These are phyloP conservation scores for Mus spretus DNA, from an alignment of 2,797 vertebrate genomes.

Conservation along the genomic window DNA sequence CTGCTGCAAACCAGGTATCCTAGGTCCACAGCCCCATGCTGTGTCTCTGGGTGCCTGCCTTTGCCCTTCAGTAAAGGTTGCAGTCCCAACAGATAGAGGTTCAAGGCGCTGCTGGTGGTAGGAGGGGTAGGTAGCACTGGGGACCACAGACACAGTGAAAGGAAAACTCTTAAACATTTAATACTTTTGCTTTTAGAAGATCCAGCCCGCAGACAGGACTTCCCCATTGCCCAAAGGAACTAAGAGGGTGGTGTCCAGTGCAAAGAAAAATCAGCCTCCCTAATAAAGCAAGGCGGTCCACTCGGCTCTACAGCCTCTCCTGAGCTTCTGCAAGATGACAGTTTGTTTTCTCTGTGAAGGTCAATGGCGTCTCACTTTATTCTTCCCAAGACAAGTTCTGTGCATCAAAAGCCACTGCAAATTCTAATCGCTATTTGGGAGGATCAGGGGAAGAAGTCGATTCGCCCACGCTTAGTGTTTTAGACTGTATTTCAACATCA, in stretches of 20 bases:
- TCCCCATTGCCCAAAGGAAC: background rate
- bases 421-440: background rate
- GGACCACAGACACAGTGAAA: background rate
- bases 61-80: background rate
- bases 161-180: background rate
- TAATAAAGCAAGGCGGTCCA: background rate
- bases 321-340: background rate
- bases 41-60: background rate
- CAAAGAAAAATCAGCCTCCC: background rate
- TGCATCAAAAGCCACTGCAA: background rate
- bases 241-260: background rate
- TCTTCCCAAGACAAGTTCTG: background rate
- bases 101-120: background rate
- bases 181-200: background rate
- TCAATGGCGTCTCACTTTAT: background rate
- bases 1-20: background rate
- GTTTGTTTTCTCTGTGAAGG: constrained; percentile 22
- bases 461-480: background rate
- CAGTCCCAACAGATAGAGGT: background rate
- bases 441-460: background rate
- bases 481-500: constrained; percentile 15
- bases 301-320: background rate
- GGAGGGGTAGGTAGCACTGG: background rate
- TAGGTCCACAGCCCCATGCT: background rate
- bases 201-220: background rate